Conservation (phyloP, 2,888 invertebrate genomes). For the Cheilosia grossa region DNA sequence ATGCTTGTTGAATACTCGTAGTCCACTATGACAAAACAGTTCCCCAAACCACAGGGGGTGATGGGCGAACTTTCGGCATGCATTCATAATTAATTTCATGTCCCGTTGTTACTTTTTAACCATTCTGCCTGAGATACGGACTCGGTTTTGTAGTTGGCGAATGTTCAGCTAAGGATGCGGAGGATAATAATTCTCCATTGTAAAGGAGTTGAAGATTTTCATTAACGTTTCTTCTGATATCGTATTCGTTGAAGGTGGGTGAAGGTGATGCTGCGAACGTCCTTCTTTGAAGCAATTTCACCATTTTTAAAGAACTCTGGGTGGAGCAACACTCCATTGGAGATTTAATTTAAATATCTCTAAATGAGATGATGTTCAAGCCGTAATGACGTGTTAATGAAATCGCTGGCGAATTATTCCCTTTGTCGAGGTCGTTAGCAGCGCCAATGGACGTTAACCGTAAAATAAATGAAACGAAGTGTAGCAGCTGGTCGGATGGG, state of each 20-base stretch:
- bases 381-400: neutral
- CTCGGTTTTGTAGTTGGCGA: neutral
- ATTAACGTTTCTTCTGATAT: slow-evolving; percentile 60
- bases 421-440: neutral
- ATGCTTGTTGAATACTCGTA: neutral
- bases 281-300: neutral
- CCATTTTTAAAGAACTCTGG: slow-evolving; percentile 30
- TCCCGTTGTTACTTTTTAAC: neutral
- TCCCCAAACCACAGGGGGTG: neutral
- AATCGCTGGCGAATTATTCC: neutral
- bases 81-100: slow-evolving; percentile 53
- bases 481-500: no score
- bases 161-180: slow-evolving; percentile 28
- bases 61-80: neutral
- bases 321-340: slow-evolving; percentile 58
- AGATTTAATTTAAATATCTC: slow-evolving; percentile 58
- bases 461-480: no score
- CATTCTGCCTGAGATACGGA: neutral
- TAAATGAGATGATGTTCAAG: slow-evolving; percentile 36
- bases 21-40: slow-evolving; percentile 7
- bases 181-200: slow-evolving; percentile 57
- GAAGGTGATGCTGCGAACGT: neutral
- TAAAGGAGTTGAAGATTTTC: slow-evolving; percentile 69
- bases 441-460: no score
- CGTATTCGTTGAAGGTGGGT: slow-evolving; percentile 28